These are phyloP conservation scores for Baccha elongata DNA, from an alignment of 2,888 invertebrate species.

Conservation along the genomic window DNA sequence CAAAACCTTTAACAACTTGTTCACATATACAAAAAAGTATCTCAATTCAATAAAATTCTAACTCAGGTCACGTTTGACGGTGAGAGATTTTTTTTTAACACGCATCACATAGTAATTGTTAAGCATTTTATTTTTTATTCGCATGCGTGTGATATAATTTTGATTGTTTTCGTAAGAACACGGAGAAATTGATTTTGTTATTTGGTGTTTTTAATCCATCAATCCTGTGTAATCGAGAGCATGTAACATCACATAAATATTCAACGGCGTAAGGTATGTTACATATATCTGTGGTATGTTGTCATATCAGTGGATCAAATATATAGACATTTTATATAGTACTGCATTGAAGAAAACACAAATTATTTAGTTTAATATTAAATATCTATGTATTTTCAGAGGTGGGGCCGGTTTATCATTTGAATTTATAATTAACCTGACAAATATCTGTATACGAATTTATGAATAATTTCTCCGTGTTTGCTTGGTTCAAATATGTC, in stretches of 20 bases:
- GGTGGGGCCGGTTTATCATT: constrained; percentile 29
- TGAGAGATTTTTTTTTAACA: constrained; percentile 70
- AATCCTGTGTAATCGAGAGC: constrained; percentile 52
- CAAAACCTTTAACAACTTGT: constrained; percentile 5
- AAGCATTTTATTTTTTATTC: background rate
- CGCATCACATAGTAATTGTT: constrained; percentile 56
- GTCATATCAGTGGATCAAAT: background rate
- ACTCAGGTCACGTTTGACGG: constrained; percentile 54
- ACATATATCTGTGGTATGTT: constrained; percentile 36
- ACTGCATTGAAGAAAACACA: constrained; percentile 1
- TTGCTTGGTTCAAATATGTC: background rate
- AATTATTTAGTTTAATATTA: constrained; percentile 44
- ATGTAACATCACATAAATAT: constrained; percentile 65
- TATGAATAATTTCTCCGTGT: constrained; percentile 53
- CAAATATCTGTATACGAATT: constrained; percentile 13
- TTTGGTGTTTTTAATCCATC: constrained; percentile 34
- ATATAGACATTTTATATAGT: background rate
- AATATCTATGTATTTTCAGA: constrained; percentile 20
- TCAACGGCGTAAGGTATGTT: constrained; percentile 39
- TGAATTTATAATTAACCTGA: constrained; percentile 40
- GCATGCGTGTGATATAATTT: constrained; percentile 67
- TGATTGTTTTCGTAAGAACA: constrained; percentile 69
- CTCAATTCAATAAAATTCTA: constrained; percentile 23
- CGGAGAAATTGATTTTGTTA: constrained; percentile 50
- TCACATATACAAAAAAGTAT: constrained; percentile 26